Base-by-base conservation (phyloP, 2,113 vertebrate genomes). In the Nipponia nippon region DNA sequence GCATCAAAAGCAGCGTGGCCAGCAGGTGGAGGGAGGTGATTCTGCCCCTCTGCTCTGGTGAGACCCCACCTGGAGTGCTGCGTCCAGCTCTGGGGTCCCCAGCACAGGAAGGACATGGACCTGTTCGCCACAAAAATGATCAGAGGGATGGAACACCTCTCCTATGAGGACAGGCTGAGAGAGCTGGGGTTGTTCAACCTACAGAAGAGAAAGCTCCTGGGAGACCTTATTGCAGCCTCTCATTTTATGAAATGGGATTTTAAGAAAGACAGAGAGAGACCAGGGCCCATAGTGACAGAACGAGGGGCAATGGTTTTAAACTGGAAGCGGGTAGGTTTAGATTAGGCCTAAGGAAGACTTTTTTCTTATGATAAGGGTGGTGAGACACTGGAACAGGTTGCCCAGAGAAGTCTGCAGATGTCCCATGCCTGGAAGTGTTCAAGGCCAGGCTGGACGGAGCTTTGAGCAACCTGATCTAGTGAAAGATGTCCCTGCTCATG, bases 41-140 rank as follows among this genome's bases (percentile, higher is more conserved):
- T 82, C 47, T 72, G 3, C 20, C 27, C 32, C 32, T 40, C n/a
- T 0, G 4, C 50, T 49, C 47, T 82, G 6, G 7, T 30, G 46
- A 40, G 56, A 77, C 27, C n/a, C 7, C 26, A 49, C 8, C 56
- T n/a, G 23, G 1, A 89, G 10, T 30, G 7, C 40, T 32, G 30
- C 0, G 0, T 23, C 15, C 88, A 79, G 23, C 27, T 62, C 16
- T 62, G 61, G 23, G 3, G 38, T 1, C 16, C 25, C 2, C 69
- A 77, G 23, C 20, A 49, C 16, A 53, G 8, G 16, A 63, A 9
- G 4, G 18, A 65, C 5, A 17, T 2, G 9, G 61, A 76, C 1
- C 6, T 44, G 11, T 11, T 81, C 2, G 46, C 11, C 75, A 55
- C 5, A 0, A 69, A 63, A 12, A 65, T 4, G 2, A 7, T 65